Evolutionary conservation across 2,113 vertebrate genomes (phyloP).

Genomic region (Rhabdomys dilectus): DNA sequence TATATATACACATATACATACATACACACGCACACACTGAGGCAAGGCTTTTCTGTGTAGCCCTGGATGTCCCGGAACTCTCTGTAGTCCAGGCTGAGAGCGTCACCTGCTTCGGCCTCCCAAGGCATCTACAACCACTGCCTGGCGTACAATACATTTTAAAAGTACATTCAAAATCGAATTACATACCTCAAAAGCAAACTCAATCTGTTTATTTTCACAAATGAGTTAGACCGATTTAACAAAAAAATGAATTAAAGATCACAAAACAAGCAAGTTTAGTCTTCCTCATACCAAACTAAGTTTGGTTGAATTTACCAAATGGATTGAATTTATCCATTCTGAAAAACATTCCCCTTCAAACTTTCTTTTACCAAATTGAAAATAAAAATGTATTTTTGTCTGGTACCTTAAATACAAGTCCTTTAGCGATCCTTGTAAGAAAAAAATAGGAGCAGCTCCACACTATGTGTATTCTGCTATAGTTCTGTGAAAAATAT

Average conservation of each 20-base stretch:
- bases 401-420: neutral
- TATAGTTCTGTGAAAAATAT: neutral
- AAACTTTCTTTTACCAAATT: conserved; percentile 14
- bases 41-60: neutral
- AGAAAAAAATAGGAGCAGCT: neutral
- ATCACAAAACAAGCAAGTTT: conserved; percentile 54
- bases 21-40: neutral
- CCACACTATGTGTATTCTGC: neutral
- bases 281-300: conserved; percentile 36
- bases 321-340: neutral
- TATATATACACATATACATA: neutral
- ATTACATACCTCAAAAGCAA: conserved; percentile 16
- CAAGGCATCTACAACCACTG: neutral
- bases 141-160: conserved; percentile 50
- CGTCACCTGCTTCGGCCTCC: neutral
- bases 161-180: conserved; percentile 59
- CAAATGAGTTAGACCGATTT: conserved; percentile 55
- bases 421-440: neutral
- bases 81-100: neutral
- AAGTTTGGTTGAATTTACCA: conserved; percentile 38
- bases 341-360: conserved; percentile 43
- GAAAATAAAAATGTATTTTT: neutral
- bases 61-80: neutral
- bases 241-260: conserved; percentile 48
- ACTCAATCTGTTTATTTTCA: conserved; percentile 54